A percentile compares a stretch with the other conserved stretches of the same genome.
Conservation (phyloP, 2,888 invertebrate species). For the Patella ulyssiponensis region DNA sequence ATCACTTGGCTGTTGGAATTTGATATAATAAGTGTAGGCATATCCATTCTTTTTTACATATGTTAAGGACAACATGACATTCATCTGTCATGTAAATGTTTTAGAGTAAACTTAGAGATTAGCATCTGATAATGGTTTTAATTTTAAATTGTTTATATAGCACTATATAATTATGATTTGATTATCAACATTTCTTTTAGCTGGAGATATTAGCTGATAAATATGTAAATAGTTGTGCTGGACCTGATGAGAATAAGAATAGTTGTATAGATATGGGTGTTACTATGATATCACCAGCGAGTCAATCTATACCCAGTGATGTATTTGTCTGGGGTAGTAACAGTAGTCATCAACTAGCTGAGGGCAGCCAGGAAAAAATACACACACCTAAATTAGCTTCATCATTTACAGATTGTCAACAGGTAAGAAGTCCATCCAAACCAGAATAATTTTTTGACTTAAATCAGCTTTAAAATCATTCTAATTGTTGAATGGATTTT, state of each 20-base stretch:
- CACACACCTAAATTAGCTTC: slow-evolving; percentile 76
- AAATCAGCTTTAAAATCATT: not conserved
- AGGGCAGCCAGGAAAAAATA: slow-evolving; percentile 78
- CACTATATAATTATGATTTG: too few species aligned
- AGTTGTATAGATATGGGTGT: slow-evolving; percentile 31
- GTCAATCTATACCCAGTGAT: slow-evolving; percentile 66
- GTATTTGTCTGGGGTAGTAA: slow-evolving; percentile 80
- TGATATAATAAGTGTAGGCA: too few species aligned
- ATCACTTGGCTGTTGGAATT: too few species aligned
- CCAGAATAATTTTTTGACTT: too few species aligned
- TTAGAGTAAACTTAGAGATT: too few species aligned
- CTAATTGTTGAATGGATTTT: not conserved
- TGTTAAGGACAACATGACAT: too few species aligned
- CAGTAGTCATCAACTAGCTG: slow-evolving; percentile 78
- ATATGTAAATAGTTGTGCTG: slow-evolving; percentile 62
- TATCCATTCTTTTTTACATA: too few species aligned
- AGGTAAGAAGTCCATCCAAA: slow-evolving; percentile 69
- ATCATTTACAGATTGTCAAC: slow-evolving; percentile 77
- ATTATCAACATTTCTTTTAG: slow-evolving; percentile 35
- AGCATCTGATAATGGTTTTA: too few species aligned
- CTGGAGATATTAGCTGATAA: slow-evolving; percentile 66
- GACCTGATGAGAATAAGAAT: slow-evolving; percentile 61
- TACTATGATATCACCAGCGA: slow-evolving; percentile 18
- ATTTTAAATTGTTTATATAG: too few species aligned
- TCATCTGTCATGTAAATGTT: too few species aligned